A percentile compares a stretch with the other conserved stretches of the same genome.
Conservation (phyloP, 2,113 vertebrate genomes). For the Ciconia stormi region DNA sequence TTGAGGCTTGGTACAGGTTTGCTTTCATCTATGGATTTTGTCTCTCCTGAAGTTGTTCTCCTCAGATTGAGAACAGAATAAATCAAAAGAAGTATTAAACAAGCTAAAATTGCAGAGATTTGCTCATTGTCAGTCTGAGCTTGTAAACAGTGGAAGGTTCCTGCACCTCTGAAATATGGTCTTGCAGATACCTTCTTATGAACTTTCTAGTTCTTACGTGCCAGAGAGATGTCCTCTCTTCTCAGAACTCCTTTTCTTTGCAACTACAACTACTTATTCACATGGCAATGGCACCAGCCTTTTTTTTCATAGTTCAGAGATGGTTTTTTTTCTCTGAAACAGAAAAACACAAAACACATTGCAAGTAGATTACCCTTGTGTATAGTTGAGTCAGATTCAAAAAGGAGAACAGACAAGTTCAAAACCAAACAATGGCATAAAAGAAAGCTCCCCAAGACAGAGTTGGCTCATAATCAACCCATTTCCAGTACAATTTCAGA, state of each 20-base stretch:
- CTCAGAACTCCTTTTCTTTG: background rate
- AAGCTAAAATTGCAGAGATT: background rate
- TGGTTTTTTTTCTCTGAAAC: background rate
- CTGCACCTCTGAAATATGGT: background rate
- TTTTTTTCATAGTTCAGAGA: background rate
- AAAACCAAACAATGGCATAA: background rate
- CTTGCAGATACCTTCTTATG: background rate
- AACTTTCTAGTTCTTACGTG: background rate
- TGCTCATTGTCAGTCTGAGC: background rate
- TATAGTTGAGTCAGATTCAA: background rate
- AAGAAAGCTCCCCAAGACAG: background rate
- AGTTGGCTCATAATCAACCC: background rate
- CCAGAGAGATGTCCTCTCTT: background rate
- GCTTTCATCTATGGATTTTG: background rate
- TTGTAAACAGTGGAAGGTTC: background rate
- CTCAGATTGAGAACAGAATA: background rate
- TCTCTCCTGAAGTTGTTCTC: background rate
- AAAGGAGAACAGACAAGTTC: background rate
- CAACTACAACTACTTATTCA: background rate
- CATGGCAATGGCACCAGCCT: background rate
- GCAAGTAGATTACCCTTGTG: background rate
- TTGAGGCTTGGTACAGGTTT: background rate
- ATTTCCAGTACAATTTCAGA: background rate
- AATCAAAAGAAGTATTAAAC: background rate
- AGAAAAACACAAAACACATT: background rate